These are phyloP conservation scores for Datnioides undecimradiatus DNA, from an alignment of 2,113 vertebrate genomes.

Conservation along the genomic window DNA sequence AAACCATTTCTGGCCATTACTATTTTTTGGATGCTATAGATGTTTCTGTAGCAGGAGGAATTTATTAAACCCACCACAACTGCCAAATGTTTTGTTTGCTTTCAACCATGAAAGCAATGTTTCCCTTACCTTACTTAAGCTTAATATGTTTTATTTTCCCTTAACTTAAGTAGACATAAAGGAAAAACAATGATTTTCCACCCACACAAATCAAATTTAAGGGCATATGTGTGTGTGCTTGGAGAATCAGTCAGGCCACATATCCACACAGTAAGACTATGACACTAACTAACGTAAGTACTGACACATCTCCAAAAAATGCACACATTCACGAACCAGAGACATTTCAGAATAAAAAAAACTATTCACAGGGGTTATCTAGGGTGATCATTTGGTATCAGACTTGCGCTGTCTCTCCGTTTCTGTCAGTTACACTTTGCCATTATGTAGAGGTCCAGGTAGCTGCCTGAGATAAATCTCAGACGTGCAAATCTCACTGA, in stretches of 20 bases:
- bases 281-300: conserved; percentile 1
- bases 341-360: conserved; percentile 22
- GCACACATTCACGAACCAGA: conserved; percentile 4
- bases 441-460: conserved; percentile 48
- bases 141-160: too few species aligned
- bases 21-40: too few species aligned
- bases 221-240: neutral
- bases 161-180: too few species aligned
- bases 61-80: too few species aligned
- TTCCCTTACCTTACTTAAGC: too few species aligned
- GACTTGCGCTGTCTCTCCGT: conserved; percentile 5
- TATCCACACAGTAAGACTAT: conserved; percentile 16
- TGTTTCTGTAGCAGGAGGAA: too few species aligned
- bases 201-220: conserved; percentile 1
- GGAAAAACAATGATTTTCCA: neutral
- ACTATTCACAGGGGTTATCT: conserved; percentile 27
- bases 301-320: neutral
- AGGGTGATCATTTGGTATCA: conserved; percentile 34
- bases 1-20: too few species aligned
- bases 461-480: conserved; percentile 64
- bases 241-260: neutral
- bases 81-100: too few species aligned
- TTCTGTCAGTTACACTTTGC: conserved; percentile 52
- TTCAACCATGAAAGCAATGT: too few species aligned
- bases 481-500: conserved; percentile 46